Evolutionary conservation across 2,888 invertebrate genomes (phyloP).

Genomic region (Gnatocerus cornutus): DNA sequence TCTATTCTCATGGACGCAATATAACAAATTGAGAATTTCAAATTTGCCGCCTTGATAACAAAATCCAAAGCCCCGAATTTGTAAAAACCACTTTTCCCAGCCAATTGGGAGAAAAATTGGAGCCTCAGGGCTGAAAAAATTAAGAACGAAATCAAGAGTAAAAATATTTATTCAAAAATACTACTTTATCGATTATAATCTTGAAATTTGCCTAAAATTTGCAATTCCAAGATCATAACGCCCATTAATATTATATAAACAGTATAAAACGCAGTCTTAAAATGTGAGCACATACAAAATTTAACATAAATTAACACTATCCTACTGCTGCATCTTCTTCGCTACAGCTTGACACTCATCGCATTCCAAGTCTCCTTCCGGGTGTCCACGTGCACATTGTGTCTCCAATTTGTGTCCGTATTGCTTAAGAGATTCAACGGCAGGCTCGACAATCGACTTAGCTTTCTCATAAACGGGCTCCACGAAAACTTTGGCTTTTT

Average conservation of each 20-base stretch:
- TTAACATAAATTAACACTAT: constrained; percentile 23
- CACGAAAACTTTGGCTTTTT: constrained; percentile 56
- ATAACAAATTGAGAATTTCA: too few relatives aligned
- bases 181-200: neutral
- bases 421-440: constrained; percentile 60
- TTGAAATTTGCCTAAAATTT: too few relatives aligned
- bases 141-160: neutral
- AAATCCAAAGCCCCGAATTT: too few relatives aligned
- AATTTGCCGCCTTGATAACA: too few relatives aligned
- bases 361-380: constrained; percentile 39
- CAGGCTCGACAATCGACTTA: constrained; percentile 6
- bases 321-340: constrained; percentile 19
- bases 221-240: neutral
- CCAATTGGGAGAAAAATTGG: too few relatives aligned
- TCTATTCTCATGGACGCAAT: too few relatives aligned
- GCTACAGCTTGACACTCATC: constrained; percentile 39
- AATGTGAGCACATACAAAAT: constrained; percentile 37
- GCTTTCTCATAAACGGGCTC: constrained; percentile 27
- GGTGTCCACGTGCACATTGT: constrained; percentile 24
- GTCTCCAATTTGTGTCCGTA: constrained; percentile 64
- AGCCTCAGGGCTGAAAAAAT: too few relatives aligned
- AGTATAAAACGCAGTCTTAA: constrained; percentile 41
- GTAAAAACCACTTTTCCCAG: too few relatives aligned
- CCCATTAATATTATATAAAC: constrained; percentile 8
- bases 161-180: constrained; percentile 31